These are phyloP conservation scores for Ophonus ardosiacus DNA, from an alignment of 2,888 invertebrate genomes.

Conservation along the genomic window DNA sequence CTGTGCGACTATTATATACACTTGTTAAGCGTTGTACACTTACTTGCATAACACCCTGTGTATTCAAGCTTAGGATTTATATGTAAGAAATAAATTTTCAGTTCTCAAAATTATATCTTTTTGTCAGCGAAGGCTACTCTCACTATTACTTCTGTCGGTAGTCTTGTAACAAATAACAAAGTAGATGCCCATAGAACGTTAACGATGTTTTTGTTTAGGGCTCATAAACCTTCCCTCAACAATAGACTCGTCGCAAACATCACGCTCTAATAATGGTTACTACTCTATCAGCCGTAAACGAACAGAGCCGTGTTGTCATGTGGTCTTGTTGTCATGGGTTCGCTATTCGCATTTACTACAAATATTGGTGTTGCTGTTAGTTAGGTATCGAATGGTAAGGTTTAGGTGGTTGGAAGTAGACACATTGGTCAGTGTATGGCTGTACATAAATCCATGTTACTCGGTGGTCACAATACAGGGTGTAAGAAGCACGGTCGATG, in stretches of 20 bases:
- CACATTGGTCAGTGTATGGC: not conserved
- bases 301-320: not conserved
- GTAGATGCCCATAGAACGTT: constrained; percentile 65
- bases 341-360: not conserved
- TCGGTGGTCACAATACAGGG: constrained; percentile 60
- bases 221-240: constrained; percentile 72
- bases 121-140: too few relatives aligned
- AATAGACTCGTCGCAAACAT: constrained; percentile 72
- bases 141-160: not conserved
- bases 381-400: not conserved
- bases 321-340: not conserved
- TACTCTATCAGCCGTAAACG: constrained; percentile 69
- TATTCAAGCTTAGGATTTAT: too few relatives aligned
- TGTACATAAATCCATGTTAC: constrained; percentile 64
- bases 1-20: not conserved
- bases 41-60: too few relatives aligned
- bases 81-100: too few relatives aligned
- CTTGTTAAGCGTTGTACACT: too few relatives aligned
- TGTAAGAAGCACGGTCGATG: constrained; percentile 66
- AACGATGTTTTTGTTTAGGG: constrained; percentile 74
- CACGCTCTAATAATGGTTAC: constrained; percentile 71
- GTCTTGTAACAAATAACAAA: not conserved
- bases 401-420: not conserved
- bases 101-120: too few relatives aligned
- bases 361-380: not conserved